These are phyloP conservation scores for Sphaerophoria taeniata DNA, from an alignment of 2,888 invertebrate species.

Conservation along the genomic window DNA sequence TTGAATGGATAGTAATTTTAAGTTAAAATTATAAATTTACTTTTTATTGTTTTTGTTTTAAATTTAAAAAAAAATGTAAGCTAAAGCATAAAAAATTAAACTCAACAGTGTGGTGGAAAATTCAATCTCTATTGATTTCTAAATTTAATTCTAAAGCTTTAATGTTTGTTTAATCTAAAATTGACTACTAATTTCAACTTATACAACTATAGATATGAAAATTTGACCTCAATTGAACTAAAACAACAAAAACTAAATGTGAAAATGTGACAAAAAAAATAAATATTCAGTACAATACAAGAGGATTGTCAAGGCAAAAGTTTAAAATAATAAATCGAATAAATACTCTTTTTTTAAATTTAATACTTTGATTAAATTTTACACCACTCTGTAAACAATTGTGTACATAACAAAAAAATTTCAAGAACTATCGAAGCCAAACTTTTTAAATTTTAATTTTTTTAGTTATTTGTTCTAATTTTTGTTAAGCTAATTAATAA, in stretches of 20 bases:
- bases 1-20: conserved; percentile 6
- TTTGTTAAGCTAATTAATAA: conserved; percentile 52
- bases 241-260: too few species aligned
- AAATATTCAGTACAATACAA: not conserved
- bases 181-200: too few species aligned
- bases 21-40: conserved; percentile 15
- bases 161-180: not conserved
- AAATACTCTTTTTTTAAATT: too few species aligned
- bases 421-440: conserved; percentile 49
- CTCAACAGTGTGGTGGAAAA: conserved; percentile 54
- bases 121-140: not conserved
- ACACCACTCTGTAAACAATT: conserved; percentile 48
- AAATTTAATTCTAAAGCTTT: not conserved
- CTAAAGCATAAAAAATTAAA: conserved; percentile 45
- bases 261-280: not conserved
- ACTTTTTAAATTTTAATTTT: conserved; percentile 6
- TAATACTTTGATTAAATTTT: not conserved
- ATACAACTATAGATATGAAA: too few species aligned
- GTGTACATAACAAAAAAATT: conserved; percentile 38
- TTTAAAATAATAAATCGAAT: too few species aligned
- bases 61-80: conserved; percentile 22
- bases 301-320: conserved; percentile 12
- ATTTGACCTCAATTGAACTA: too few species aligned
- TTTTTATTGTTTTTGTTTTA: conserved; percentile 3
- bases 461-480: conserved; percentile 14